Percentiles rank a stretch among this genome's conserved stretches.
Conservation (phyloP, 2,888 invertebrate species). For the Criorhina ranunculi region DNA sequence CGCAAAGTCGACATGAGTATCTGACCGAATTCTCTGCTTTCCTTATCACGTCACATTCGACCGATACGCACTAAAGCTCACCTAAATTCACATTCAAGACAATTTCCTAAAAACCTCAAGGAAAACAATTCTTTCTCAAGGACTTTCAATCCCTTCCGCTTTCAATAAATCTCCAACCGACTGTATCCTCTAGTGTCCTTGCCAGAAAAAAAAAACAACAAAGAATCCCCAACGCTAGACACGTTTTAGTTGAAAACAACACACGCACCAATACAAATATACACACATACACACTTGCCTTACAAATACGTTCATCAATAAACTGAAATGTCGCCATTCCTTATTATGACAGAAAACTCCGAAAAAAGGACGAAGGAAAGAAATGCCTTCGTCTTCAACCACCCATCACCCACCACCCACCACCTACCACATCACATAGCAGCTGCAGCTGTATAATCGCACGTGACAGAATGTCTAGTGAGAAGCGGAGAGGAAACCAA, state of each 20-base stretch:
- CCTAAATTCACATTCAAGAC: background rate
- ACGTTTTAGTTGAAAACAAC: slow-evolving; percentile 69
- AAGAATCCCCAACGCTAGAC: slow-evolving; percentile 48
- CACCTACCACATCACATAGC: slow-evolving; percentile 31
- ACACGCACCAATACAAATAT: slow-evolving; percentile 7
- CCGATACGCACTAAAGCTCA: background rate
- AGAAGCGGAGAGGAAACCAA: slow-evolving; percentile 63
- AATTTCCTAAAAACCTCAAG: slow-evolving; percentile 3
- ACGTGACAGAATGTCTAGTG: slow-evolving; percentile 74
- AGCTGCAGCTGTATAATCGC: slow-evolving; percentile 71
- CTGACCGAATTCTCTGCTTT: no score
- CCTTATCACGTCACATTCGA: background rate
- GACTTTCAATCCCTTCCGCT: slow-evolving; percentile 61
- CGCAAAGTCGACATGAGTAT: no score
- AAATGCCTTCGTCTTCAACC: slow-evolving; percentile 32
- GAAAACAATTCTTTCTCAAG: slow-evolving; percentile 57
- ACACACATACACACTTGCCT: slow-evolving; percentile 5
- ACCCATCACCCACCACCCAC: slow-evolving; percentile 12
- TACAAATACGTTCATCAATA: slow-evolving; percentile 75
- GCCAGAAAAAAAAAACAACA: slow-evolving; percentile 19
- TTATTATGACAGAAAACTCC: slow-evolving; percentile 68
- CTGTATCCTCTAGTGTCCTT: slow-evolving; percentile 56
- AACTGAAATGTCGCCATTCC: slow-evolving; percentile 76
- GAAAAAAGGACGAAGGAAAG: slow-evolving; percentile 22
- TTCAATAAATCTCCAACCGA: slow-evolving; percentile 62